phyloP scores from a whole-genome alignment of 2,113 vertebrate genomes.

The Jaculus jaculus region DNA sequence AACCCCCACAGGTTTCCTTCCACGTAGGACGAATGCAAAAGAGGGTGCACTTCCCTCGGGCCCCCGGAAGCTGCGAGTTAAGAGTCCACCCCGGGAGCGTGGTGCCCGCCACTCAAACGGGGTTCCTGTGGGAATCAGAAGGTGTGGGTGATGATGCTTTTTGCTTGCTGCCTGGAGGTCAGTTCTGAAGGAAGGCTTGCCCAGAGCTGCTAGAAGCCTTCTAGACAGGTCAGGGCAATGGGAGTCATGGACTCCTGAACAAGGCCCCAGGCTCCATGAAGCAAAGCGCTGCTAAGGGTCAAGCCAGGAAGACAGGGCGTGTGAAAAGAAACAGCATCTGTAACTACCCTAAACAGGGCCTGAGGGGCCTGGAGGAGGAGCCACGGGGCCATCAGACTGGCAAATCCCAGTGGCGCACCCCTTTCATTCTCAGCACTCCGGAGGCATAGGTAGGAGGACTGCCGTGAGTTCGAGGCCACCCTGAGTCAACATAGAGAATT shows the following conservation, averaged over 20 bases:
- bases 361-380: neutral
- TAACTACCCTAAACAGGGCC: neutral
- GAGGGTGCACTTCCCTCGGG: conserved; percentile 25
- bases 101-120: fast-evolving
- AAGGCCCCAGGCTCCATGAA: neutral
- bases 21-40: conserved; percentile 8
- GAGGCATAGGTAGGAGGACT: no score
- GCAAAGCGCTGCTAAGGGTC: neutral
- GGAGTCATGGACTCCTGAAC: neutral
- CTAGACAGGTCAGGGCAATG: fast-evolving
- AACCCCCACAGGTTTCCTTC: neutral
- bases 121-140: no score
- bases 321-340: neutral
- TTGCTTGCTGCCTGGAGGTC: no score
- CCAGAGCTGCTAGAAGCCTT: neutral
- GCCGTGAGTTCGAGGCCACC: no score
- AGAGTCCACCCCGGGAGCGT: neutral
- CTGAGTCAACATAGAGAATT: no score
- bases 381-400: neutral
- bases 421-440: no score
- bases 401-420: no score
- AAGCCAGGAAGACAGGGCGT: neutral
- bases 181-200: no score
- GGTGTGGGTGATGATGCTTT: no score
- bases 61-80: neutral